These are phyloP conservation scores for Tuta absoluta DNA, from an alignment of 2,888 invertebrate species.

Conservation along the genomic window DNA sequence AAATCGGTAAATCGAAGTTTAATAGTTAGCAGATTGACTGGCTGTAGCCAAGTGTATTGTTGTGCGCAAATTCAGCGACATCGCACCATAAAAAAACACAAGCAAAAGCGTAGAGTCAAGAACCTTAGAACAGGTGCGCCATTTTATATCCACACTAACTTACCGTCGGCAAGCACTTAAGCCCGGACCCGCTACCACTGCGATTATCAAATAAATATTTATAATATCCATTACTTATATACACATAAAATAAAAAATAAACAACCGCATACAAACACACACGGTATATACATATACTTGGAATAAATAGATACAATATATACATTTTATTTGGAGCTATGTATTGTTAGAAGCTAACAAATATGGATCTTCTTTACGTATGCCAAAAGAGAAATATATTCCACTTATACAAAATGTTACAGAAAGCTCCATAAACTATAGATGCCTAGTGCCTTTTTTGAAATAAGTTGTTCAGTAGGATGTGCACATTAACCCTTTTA, in stretches of 20 bases:
- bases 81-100: conserved; percentile 17
- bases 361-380: background rate
- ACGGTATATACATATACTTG: conserved; percentile 32
- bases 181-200: conserved; percentile 12
- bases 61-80: background rate
- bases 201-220: conserved; percentile 15
- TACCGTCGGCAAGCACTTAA: conserved; percentile 49
- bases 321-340: conserved; percentile 8
- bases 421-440: too few species aligned
- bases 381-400: background rate
- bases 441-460: too few species aligned
- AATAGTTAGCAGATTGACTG: too few species aligned
- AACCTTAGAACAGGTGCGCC: conserved; percentile 31
- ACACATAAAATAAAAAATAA: conserved; percentile 27
- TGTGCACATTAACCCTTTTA: too few species aligned
- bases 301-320: conserved; percentile 11
- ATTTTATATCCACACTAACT: conserved; percentile 61
- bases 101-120: conserved; percentile 15
- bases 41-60: background rate
- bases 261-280: conserved; percentile 19
- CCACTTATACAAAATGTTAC: too few species aligned
- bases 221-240: conserved; percentile 26
- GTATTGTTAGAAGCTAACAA: conserved; percentile 11
- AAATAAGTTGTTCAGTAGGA: too few species aligned
- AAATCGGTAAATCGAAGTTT: too few species aligned